These are phyloP conservation scores for Telmatochromis sp. DNA, from an alignment of 2,113 vertebrate genomes.

Conservation along the genomic window DNA sequence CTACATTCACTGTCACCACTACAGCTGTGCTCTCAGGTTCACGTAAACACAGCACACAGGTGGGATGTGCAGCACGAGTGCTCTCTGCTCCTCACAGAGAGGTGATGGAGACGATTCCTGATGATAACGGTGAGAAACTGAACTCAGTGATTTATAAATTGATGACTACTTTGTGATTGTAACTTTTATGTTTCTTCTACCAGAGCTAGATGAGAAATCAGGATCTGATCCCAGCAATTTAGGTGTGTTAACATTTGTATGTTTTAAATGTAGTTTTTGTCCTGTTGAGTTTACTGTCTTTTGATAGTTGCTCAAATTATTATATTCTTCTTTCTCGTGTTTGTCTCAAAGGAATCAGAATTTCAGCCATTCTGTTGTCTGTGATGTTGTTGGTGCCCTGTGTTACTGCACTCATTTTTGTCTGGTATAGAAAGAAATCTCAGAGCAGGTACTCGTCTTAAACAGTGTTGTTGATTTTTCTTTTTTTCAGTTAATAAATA, in stretches of 20 bases:
- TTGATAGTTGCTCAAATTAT: neutral
- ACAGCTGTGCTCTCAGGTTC: too few species aligned
- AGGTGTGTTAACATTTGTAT: neutral
- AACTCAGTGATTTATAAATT: neutral
- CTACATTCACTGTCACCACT: too few species aligned
- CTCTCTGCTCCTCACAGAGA: neutral
- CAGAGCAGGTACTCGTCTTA: neutral
- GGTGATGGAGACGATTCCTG: rapidly evolving
- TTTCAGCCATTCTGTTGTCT: rapidly evolving
- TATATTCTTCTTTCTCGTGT: rapidly evolving
- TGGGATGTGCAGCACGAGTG: too few species aligned
- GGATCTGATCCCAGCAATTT: neutral
- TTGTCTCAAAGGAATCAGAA: neutral
- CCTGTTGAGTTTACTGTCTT: rapidly evolving
- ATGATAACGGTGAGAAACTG: neutral
- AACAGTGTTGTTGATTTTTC: rapidly evolving
- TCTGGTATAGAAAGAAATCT: neutral
- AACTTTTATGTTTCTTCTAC: neutral
- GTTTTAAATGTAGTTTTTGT: rapidly evolving
- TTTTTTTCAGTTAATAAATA: neutral
- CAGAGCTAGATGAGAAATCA: neutral
- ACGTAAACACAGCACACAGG: too few species aligned
- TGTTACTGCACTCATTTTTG: neutral
- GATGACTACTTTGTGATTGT: neutral
- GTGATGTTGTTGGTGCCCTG: neutral